Evolutionary conservation across 2,888 invertebrate species (phyloP).

Genomic region (Agrochola macilenta): DNA sequence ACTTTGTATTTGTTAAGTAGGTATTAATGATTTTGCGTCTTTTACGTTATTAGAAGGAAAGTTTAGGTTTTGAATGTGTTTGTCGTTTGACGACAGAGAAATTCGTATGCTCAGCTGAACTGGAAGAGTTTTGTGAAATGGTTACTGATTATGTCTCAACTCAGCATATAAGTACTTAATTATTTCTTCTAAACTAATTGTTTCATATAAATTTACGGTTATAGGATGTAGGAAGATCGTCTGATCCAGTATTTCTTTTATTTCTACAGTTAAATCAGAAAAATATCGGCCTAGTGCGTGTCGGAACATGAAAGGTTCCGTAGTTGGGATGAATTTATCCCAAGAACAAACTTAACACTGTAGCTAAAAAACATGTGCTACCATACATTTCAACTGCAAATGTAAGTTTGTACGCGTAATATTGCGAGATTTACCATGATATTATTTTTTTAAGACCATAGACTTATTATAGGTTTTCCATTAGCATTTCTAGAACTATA

Average conservation of each 20-base stretch:
- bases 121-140: conserved; percentile 23
- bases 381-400: too few relatives aligned
- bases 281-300: neutral
- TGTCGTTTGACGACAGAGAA: conserved; percentile 1
- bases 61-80: conserved; percentile 14
- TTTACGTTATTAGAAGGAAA: conserved; percentile 1
- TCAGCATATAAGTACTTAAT: neutral
- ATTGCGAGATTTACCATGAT: too few relatives aligned
- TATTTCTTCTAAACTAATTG: neutral
- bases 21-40: conserved; percentile 20
- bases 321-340: too few relatives aligned
- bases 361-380: too few relatives aligned
- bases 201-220: neutral
- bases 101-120: conserved; percentile 5
- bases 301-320: too few relatives aligned
- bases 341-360: too few relatives aligned
- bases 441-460: too few relatives aligned
- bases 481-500: too few relatives aligned
- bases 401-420: too few relatives aligned
- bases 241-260: too few relatives aligned
- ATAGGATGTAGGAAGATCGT: too few relatives aligned
- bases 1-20: conserved; percentile 29
- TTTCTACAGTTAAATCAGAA: neutral
- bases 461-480: too few relatives aligned
- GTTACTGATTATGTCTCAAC: conserved; percentile 7